Percentiles rank a stretch among this genome's conserved stretches.
Conservation (phyloP, 2,888 invertebrate species). For the Heliconius hortense region DNA sequence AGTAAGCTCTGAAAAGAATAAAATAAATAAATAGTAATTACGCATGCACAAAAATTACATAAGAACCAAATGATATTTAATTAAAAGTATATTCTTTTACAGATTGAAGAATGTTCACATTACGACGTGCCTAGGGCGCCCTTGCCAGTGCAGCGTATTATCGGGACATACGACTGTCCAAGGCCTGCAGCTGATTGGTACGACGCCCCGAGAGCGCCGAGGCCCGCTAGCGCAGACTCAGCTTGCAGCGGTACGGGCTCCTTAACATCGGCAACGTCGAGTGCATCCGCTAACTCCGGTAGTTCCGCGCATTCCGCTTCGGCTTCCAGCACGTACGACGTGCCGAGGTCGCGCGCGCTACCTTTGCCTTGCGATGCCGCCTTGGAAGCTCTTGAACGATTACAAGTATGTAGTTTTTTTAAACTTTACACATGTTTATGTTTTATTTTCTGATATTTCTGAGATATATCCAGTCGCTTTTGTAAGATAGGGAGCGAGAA, state of each 20-base stretch:
- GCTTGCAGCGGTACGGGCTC: constrained; percentile 80
- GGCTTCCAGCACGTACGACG: constrained; percentile 77
- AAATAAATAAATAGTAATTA: neutral
- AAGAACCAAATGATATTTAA: constrained; percentile 11
- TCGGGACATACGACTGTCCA: constrained; percentile 86
- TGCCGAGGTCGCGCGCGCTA: constrained; percentile 72
- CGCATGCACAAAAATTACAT: neutral
- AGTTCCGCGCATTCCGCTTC: constrained; percentile 73
- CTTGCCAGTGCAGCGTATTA: constrained; percentile 83
- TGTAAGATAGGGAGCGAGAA: no score
- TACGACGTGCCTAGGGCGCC: constrained; percentile 78
- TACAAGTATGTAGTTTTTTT: constrained; percentile 76
- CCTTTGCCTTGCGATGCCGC: constrained; percentile 78
- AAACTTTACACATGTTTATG: neutral
- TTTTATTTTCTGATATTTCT: neutral
- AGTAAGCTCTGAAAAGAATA: neutral
- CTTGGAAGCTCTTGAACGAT: constrained; percentile 73
- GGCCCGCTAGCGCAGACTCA: constrained; percentile 82
- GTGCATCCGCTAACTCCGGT: constrained; percentile 77
- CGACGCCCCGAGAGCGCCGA: constrained; percentile 74
- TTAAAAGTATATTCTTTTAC: constrained; percentile 35
- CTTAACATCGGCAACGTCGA: constrained; percentile 75
- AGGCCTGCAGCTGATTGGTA: constrained; percentile 73
- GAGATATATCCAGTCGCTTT: neutral
- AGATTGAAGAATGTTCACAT: constrained; percentile 78